Evolutionary conservation across 2,888 invertebrate genomes (phyloP), one percentile per base, ranked within the genome.

Genomic region (Antitype chi): DNA sequence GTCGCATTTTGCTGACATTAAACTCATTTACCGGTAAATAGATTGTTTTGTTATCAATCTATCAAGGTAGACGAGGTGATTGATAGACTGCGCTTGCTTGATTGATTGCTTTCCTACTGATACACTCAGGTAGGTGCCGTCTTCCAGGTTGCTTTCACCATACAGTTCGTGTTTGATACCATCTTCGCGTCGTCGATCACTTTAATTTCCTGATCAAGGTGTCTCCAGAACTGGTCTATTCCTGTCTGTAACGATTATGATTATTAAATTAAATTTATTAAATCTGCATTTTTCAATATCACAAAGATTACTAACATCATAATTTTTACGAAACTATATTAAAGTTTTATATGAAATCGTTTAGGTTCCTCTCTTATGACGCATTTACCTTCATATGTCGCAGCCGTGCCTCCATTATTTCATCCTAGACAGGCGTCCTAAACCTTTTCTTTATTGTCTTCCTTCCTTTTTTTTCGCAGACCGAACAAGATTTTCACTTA

Each of bases 401-500:
- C 74, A 85, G 74, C 75, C 72, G 78, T 76, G 78, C 77, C 85
- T 73, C 74, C 81, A 89, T 84, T 85, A 81, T 85, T 84, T 85
- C 78, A 87, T 88, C 81, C 85, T 83, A 80, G 84, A 85, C 84
- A 86, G 86, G 83, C 86, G 79, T 84, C 82, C 85, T 75, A 85
- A 87, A 88, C 90, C 90, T 89, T 90, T 90, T 88, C 85, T 89
- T 90, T 88, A 90, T 91, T 90, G 89, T 89, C 89, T 90, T 76
- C 81, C 80, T 76, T 85, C 82, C 87, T 89, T 92, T 89, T 92
- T 92, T 91, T 90, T 89, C 88, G 90, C 90, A 87, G 81, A 89
- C 84, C 85, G 88, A 89, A 90, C 91, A 88, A 91, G 91, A 92
- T 93, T 92, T 91, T 90, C 90, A 89, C 92, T 92, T 91, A 92